phyloP scores from a whole-genome alignment of 2,797 vertebrate genomes.

The Miichthys miiuy region DNA sequence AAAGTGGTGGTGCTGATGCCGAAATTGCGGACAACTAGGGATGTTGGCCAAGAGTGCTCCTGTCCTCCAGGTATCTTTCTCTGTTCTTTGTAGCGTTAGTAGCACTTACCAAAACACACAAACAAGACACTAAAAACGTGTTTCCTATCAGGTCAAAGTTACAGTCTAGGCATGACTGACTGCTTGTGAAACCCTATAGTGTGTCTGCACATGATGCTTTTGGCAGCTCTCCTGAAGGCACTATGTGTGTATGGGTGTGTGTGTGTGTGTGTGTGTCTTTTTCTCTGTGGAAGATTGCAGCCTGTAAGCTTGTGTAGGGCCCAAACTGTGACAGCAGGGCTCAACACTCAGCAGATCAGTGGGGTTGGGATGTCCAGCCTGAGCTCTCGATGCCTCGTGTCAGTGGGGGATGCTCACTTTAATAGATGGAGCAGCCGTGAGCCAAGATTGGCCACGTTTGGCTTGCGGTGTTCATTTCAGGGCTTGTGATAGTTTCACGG shows the following conservation, averaged over 20 bases:
- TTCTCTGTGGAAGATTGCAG: conserved; percentile 25
- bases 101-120: conserved; percentile 18
- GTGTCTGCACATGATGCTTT: conserved; percentile 21
- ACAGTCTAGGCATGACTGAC: conserved; percentile 14
- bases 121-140: neutral
- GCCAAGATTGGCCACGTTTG: conserved; percentile 70
- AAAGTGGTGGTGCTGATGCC: conserved; percentile 86
- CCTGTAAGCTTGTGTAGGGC: conserved; percentile 19
- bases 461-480: conserved; percentile 74
- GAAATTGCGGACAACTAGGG: conserved; percentile 87
- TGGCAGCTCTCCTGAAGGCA: conserved; percentile 15
- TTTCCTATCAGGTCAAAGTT: neutral
- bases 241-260: conserved; percentile 2
- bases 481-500: conserved; percentile 65
- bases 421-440: conserved; percentile 60
- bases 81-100: neutral
- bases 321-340: conserved; percentile 35
- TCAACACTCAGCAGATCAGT: conserved; percentile 56
- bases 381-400: conserved; percentile 47
- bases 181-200: conserved; percentile 26
- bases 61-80: conserved; percentile 92
- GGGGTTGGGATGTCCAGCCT: conserved; percentile 44
- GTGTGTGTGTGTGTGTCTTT: neutral
- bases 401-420: conserved; percentile 62
- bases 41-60: conserved; percentile 88